Evolutionary conservation across 1,140 invertebrate species (phyloP).

Genomic region (Ceratina japonica): DNA sequence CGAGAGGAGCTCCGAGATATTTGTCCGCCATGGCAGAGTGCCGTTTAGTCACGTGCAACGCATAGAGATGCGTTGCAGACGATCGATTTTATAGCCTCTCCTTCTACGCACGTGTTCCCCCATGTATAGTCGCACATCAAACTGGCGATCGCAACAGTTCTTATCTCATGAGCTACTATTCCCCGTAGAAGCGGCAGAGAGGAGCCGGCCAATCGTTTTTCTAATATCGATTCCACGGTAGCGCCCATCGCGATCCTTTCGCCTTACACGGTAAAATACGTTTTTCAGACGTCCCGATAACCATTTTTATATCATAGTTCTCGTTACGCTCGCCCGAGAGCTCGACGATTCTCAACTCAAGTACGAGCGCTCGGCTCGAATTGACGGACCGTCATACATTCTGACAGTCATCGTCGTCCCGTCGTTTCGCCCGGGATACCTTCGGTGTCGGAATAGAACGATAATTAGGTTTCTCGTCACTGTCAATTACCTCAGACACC

Average conservation of each 20-base stretch:
- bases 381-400: not conserved
- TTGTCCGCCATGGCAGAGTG: slow-evolving; percentile 55
- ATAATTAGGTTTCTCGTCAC: slow-evolving; percentile 25
- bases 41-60: slow-evolving; percentile 61
- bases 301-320: not conserved
- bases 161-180: not conserved
- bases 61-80: slow-evolving; percentile 59
- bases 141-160: slow-evolving; percentile 14
- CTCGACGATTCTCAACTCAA: not conserved
- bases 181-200: not conserved
- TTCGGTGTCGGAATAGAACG: slow-evolving; percentile 9
- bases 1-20: slow-evolving; percentile 6
- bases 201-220: not conserved
- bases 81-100: slow-evolving; percentile 62
- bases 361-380: not conserved
- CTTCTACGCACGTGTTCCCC: slow-evolving; percentile 49
- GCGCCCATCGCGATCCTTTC: not conserved
- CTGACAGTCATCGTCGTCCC: not conserved
- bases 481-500: slow-evolving; percentile 22
- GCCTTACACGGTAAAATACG: not conserved
- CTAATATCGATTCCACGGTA: not conserved
- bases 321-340: not conserved
- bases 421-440: not conserved
- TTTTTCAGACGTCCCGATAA: not conserved
- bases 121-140: slow-evolving; percentile 30